phyloP scores from a whole-genome alignment of 37 sponge, comb jelly and placozoan species.

The Diacarnus erythraeanus region DNA sequence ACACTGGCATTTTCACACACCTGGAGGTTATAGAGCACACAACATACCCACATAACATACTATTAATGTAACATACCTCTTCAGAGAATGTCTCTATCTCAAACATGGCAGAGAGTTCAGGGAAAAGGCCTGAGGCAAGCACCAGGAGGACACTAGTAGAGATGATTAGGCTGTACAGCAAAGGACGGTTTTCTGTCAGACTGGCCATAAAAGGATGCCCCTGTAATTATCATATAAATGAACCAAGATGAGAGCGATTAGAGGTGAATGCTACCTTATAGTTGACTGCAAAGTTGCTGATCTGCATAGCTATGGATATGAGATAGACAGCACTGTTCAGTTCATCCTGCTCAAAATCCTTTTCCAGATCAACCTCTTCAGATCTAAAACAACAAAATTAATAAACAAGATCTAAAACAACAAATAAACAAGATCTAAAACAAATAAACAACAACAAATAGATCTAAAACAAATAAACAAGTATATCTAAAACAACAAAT shows the following conservation, averaged over 20 bases:
- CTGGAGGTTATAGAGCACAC: too few relatives aligned
- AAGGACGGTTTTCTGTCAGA: constrained; percentile 81
- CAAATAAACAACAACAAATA: neutral
- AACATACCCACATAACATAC: too few relatives aligned
- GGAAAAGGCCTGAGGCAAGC: constrained; percentile 75
- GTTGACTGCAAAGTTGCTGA: constrained; percentile 95
- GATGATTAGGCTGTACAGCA: constrained; percentile 65
- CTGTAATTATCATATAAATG: constrained; percentile 20
- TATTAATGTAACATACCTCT: constrained; percentile 80
- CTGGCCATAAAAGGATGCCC: constrained; percentile 97
- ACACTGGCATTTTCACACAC: too few relatives aligned
- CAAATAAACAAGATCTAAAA: too few relatives aligned
- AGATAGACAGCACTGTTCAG: constrained; percentile 96
- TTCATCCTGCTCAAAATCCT: constrained; percentile 87
- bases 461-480: too few relatives aligned
- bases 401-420: too few relatives aligned
- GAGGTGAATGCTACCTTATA: too few relatives aligned
- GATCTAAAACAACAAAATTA: neutral
- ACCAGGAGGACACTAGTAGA: constrained; percentile 53
- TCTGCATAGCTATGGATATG: constrained; percentile 91
- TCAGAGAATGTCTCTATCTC: constrained; percentile 73
- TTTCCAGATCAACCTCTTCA: constrained; percentile 88
- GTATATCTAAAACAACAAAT: too few relatives aligned
- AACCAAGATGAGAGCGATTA: too few relatives aligned
- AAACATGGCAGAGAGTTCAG: constrained; percentile 67